Evolutionary conservation across 2,797 vertebrate species (phyloP).

Genomic region (Glyptemys insculpta): DNA sequence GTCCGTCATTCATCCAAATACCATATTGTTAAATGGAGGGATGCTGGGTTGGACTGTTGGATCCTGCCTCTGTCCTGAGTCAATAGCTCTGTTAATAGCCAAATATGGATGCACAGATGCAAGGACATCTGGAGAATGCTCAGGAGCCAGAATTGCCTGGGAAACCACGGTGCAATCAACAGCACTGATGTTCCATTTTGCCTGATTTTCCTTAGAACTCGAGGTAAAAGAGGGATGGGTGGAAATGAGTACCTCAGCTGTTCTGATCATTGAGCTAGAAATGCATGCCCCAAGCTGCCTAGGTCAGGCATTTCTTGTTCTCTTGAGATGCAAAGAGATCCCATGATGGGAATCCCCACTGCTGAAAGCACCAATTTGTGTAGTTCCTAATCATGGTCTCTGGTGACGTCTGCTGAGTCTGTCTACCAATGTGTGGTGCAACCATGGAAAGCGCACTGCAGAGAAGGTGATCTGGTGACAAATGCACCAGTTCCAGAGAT

Average conservation of each 20-base stretch:
- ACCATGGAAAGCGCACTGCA: background rate
- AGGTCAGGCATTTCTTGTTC: background rate
- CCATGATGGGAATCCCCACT: background rate
- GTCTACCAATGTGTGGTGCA: background rate
- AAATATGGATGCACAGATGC: background rate
- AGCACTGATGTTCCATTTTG: background rate
- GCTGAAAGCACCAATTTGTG: background rate
- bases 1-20: background rate
- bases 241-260: background rate
- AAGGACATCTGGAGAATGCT: background rate
- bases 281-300: background rate
- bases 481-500: background rate
- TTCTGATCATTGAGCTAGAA: background rate
- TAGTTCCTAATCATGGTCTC: background rate
- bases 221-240: background rate
- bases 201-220: background rate
- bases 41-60: background rate
- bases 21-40: background rate
- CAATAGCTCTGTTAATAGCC: background rate
- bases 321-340: background rate
- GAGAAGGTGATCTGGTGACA: background rate
- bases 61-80: background rate
- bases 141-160: background rate
- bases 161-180: background rate
- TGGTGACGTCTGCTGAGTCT: background rate